Evolutionary conservation across 1,140 invertebrate species (phyloP), one percentile per base, ranked within the genome.

Genomic region (Dolichoris vasculosae): DNA sequence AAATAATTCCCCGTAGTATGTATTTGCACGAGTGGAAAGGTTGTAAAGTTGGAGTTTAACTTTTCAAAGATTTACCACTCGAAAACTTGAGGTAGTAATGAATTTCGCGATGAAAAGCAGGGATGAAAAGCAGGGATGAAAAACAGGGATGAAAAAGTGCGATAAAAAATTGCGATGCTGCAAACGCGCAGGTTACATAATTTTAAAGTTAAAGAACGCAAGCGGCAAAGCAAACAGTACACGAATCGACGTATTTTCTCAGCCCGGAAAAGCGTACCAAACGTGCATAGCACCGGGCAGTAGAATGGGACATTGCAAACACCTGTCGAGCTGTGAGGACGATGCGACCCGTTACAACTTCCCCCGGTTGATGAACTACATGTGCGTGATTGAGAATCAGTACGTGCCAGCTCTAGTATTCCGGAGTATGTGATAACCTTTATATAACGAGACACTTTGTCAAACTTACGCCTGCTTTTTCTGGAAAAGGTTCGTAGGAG

Each of bases 371-470:
- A 92, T 96, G 88, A 94, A 96, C 71, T 95, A 96, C 87, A 90
- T 95, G 23, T 96, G 96, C 89, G 94, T 96, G 26, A 96, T 96
- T 82, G 93, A 95, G 82, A 90, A 93, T 69, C 93, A 93, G 95
- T 96, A 90, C 93, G 94, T 92, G 32, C 69, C 20, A n/a, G n/a
- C 20, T 40, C 9, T 35, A 38, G 11, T 80, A n/a, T 26, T 59
- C 23, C 7, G 9, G 23, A 26, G 55, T 59, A 13, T 59, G 2
- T 6, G 23, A 26, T 59, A 13, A 55, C 15, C 9, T 55, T 55
- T 55, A 55, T 15, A 17, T 59, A 59, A 26, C 26, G 26, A 26
- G 20, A 26, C 20, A 59, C 9, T 26, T 59, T 4, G 23, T 26
- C 23, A 59, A 23, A 17, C 55, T 59, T 26, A 59, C 23, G 23